phyloP scores from a whole-genome alignment of 2,888 invertebrate species.

The Leucophenga montana region DNA sequence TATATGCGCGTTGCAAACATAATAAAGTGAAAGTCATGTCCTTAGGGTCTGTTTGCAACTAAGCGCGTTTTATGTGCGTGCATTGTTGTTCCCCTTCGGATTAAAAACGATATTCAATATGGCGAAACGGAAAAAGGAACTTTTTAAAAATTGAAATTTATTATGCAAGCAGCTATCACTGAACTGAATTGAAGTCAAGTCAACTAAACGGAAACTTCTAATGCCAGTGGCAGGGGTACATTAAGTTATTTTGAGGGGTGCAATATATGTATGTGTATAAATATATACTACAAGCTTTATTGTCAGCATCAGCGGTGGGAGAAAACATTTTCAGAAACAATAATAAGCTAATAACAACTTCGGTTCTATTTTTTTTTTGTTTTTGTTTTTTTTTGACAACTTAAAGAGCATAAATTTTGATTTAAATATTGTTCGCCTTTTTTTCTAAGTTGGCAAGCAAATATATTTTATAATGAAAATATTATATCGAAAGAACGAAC shows the following conservation, averaged over 20 bases:
- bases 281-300: too few relatives aligned
- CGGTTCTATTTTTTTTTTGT: too few relatives aligned
- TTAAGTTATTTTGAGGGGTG: too few relatives aligned
- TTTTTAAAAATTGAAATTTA: constrained; percentile 64
- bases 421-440: constrained; percentile 51
- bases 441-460: constrained; percentile 52
- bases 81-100: too few relatives aligned
- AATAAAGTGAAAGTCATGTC: constrained; percentile 63
- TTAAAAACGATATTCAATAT: constrained; percentile 57
- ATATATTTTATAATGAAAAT: too few relatives aligned
- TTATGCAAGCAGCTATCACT: constrained; percentile 48
- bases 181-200: neutral
- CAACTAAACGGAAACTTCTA: too few relatives aligned
- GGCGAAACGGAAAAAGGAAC: constrained; percentile 47
- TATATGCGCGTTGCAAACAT: constrained; percentile 32
- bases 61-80: too few relatives aligned
- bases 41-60: constrained; percentile 41
- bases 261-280: too few relatives aligned
- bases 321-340: constrained; percentile 51
- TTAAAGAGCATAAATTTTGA: constrained; percentile 38
- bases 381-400: constrained; percentile 31
- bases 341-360: constrained; percentile 58
- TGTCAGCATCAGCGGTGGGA: too few relatives aligned
- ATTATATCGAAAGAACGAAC: too few relatives aligned
- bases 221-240: too few relatives aligned